phyloP scores from a whole-genome alignment of 2,113 vertebrate genomes.

The Onychostruthus taczanowskii region DNA sequence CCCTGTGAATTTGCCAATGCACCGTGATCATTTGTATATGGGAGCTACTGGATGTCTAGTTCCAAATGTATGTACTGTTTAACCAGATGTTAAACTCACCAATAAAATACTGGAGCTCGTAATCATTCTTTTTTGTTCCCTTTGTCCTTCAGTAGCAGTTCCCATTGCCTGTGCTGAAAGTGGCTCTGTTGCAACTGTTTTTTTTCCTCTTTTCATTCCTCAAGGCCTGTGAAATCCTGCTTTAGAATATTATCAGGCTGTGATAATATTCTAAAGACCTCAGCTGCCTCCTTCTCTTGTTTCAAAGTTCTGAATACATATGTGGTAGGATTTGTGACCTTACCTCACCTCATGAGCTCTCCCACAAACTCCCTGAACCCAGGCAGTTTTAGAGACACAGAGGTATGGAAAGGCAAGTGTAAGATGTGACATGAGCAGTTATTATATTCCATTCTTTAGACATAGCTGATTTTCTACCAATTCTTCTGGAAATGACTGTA shows the following conservation, averaged over 20 bases:
- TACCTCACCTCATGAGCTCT: not conserved
- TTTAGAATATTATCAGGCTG: not conserved
- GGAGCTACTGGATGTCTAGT: not conserved
- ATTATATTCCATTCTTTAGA: not conserved
- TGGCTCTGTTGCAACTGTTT: not conserved
- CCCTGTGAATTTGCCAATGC: not conserved
- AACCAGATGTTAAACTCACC: not conserved
- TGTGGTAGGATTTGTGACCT: not conserved
- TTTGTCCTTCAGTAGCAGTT: not conserved
- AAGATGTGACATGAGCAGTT: not conserved
- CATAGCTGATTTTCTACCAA: not conserved
- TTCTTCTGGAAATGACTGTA: not conserved
- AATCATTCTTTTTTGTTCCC: not conserved
- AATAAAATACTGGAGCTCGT: slow-evolving; percentile 32
- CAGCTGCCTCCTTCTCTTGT: not conserved
- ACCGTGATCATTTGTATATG: not conserved
- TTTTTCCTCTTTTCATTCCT: not conserved
- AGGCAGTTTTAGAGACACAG: not conserved
- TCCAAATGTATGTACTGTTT: not conserved
- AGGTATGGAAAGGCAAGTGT: not conserved
- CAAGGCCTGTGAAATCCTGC: not conserved
- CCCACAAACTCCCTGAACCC: not conserved
- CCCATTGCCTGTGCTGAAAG: not conserved
- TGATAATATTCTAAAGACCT: not conserved
- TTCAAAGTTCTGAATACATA: not conserved